Conservation (phyloP, 2,888 invertebrate genomes). For the Epinotia ramella region DNA sequence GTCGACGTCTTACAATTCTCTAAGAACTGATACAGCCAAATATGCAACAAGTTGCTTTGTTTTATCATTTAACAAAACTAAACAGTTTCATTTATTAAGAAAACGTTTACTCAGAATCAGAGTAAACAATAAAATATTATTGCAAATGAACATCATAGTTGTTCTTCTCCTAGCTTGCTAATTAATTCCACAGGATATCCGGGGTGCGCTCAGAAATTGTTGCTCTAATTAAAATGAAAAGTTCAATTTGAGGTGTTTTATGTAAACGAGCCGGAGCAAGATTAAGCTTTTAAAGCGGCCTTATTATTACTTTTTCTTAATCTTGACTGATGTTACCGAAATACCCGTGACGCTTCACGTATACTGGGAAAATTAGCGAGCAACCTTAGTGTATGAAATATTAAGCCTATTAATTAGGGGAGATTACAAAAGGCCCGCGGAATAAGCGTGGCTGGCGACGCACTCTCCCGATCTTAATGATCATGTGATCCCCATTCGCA, state of each 20-base stretch:
- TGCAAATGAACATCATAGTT: conserved; percentile 2
- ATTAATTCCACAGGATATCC: conserved; percentile 21
- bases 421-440: conserved; percentile 71
- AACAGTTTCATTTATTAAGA: background rate
- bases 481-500: conserved; percentile 68
- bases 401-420: conserved; percentile 76
- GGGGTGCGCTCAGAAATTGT: conserved; percentile 21
- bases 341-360: conserved; percentile 63
- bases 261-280: conserved; percentile 60
- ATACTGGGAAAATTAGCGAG: conserved; percentile 68
- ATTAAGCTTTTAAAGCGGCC: conserved; percentile 62
- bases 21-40: background rate
- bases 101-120: background rate
- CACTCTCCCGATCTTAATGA: conserved; percentile 68
- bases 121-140: conserved; percentile 8
- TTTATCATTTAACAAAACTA: background rate
- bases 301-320: conserved; percentile 62
- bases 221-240: conserved; percentile 44
- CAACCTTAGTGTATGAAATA: conserved; percentile 76
- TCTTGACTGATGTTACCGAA: conserved; percentile 63
- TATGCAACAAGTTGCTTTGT: background rate
- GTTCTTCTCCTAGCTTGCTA: conserved; percentile 6
- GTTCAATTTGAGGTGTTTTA: conserved; percentile 58
- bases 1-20: background rate
- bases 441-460: conserved; percentile 66